Base-by-base conservation (phyloP, 2,113 vertebrate genomes). In the Rana temporaria region DNA sequence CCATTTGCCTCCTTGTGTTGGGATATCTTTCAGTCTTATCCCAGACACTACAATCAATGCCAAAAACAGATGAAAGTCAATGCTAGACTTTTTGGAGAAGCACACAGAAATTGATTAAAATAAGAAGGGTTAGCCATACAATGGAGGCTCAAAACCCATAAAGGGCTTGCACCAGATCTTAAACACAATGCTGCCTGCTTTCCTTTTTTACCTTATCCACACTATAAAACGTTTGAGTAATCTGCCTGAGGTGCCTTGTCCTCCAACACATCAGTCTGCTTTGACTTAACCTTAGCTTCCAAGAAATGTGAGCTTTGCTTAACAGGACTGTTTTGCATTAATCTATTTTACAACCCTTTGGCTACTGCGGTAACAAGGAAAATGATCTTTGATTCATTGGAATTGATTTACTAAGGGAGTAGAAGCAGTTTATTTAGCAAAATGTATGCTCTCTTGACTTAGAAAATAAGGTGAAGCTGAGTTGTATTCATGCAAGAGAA, bases 231-330 rank as follows among this genome's bases (percentile, higher is more conserved):
- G 34, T 2, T 16, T 12, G 16, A 11, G 22, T 62, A 22, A 38
- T 81, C 68, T 65, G 42, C 69, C 79, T 81, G 69, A 65, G 69
- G 69, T 81, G 59, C 79, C 69, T 81, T 81, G 79, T 81, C 42
- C 79, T 81, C 68, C 79, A 64, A 26, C 38, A 34, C 53, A 6
- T n/a, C 60, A 65, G 42, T 26, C 22, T 30, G 20, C 57, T 71
- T 72, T 30, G 42, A 30, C 63, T 63, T 63, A 71, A 38, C 34
- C 19, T 79, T 48, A 24, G 16, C n/a, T 65, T 73, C 69, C 79
- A 73, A 65, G 59, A 81, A 81, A 20, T 62, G 1, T 32, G 67
- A 81, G 26, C 60, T 53, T 42, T 73, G 19, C 26, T 70, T 73
- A 12, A 81, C 12, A 32, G 22, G 59, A 2, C 69, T 73, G 79